These are phyloP conservation scores for Hemithea aestivaria DNA, from an alignment of 2,888 invertebrate species.

Conservation along the genomic window DNA sequence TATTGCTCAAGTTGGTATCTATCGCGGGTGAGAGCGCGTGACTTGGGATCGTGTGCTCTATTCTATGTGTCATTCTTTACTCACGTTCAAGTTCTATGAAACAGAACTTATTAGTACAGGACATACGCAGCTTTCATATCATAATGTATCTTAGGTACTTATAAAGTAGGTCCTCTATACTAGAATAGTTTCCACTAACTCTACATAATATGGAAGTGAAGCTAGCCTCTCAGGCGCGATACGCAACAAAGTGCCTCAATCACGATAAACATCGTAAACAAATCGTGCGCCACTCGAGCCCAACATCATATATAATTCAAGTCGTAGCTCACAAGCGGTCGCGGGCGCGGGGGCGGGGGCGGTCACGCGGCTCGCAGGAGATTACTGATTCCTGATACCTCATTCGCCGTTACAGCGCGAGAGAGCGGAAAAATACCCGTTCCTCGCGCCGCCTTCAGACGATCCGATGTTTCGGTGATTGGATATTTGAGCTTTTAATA, in stretches of 20 bases:
- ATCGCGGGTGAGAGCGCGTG: conserved; percentile 1
- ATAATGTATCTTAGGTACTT: too few species aligned
- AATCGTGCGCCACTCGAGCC: conserved; percentile 17
- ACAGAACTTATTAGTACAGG: too few species aligned
- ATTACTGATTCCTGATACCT: conserved; percentile 18
- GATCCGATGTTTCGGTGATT: conserved; percentile 12
- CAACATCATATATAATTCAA: conserved; percentile 17
- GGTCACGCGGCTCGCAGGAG: conserved; percentile 6
- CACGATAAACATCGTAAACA: conserved; percentile 25
- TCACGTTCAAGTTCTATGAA: too few species aligned
- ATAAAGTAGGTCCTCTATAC: too few species aligned
- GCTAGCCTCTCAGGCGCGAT: conserved; percentile 3
- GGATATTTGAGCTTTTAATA: conserved; percentile 18
- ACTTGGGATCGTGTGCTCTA: neutral
- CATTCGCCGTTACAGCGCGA: conserved; percentile 16
- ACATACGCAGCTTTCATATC: too few species aligned
- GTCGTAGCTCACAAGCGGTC: conserved; percentile 1
- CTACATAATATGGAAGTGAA: too few species aligned
- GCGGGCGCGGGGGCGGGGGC: conserved; percentile 5
- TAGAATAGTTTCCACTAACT: too few species aligned
- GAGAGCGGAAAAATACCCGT: conserved; percentile 16
- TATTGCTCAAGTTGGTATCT: conserved; percentile 6
- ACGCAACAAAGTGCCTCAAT: conserved; percentile 18
- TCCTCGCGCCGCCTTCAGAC: conserved; percentile 5
- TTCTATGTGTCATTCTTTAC: too few species aligned